Percentiles rank a stretch among this genome's conserved stretches.
Conservation (phyloP, 2,113 vertebrate species). For the Syngnathoides biaculeatus region DNA sequence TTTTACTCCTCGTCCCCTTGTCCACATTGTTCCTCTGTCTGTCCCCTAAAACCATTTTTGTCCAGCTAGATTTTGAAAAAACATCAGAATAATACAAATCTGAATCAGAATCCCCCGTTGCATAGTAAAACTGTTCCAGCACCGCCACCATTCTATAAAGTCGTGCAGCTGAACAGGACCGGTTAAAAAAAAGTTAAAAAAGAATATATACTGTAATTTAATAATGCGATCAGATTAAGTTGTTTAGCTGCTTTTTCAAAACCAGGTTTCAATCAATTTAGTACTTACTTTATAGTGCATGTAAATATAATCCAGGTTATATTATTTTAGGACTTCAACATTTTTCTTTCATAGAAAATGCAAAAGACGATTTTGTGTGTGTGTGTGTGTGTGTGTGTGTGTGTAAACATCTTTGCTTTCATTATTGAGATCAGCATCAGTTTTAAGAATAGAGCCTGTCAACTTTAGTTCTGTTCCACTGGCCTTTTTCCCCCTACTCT, state of each 20-base stretch:
- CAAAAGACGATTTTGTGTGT: neutral
- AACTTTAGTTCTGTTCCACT: constrained; percentile 25
- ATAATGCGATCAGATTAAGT: too few species aligned
- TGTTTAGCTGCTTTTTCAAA: neutral
- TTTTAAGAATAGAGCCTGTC: constrained; percentile 8
- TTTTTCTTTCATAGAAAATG: neutral
- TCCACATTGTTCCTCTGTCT: too few species aligned
- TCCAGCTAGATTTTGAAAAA: too few species aligned
- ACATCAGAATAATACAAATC: too few species aligned
- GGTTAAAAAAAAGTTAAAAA: too few species aligned
- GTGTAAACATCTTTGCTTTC: neutral
- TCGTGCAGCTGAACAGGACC: too few species aligned
- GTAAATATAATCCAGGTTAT: neutral
- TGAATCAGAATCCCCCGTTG: too few species aligned
- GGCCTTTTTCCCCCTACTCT: constrained; percentile 47
- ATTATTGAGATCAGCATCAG: constrained; percentile 14
- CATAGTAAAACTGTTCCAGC: too few species aligned
- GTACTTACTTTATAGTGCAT: neutral
- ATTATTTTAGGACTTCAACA: constrained; percentile 6
- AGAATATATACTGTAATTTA: too few species aligned
- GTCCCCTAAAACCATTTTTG: too few species aligned
- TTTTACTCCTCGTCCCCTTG: too few species aligned
- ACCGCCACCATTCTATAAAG: too few species aligned
- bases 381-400: neutral
- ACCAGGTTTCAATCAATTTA: neutral